Evolutionary conservation across 2,888 invertebrate genomes (phyloP).

Genomic region (Dasypogon diadema): DNA sequence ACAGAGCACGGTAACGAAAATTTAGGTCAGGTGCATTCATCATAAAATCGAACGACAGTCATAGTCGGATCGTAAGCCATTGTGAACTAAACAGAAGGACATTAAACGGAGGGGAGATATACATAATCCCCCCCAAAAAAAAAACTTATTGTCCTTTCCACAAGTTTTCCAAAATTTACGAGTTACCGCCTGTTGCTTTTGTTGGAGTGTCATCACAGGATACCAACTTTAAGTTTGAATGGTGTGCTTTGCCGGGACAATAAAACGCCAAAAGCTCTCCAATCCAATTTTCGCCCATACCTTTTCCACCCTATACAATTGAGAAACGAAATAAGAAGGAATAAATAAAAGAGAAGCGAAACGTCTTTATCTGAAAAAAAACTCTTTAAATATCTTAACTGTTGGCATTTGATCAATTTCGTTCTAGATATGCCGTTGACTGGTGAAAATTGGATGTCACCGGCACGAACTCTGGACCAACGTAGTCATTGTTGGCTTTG

Average conservation of each 20-base stretch:
- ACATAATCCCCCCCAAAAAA: slow-evolving; percentile 35
- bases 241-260: slow-evolving; percentile 29
- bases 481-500: slow-evolving; percentile 40
- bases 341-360: slow-evolving; percentile 26
- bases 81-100: slow-evolving; percentile 9
- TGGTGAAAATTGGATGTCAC: slow-evolving; percentile 49
- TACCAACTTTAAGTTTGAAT: slow-evolving; percentile 43
- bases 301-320: slow-evolving; percentile 5
- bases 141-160: slow-evolving; percentile 37
- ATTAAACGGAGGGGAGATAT: slow-evolving; percentile 30
- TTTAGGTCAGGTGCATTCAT: slow-evolving; percentile 44
- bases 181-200: slow-evolving; percentile 39
- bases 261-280: slow-evolving; percentile 26
- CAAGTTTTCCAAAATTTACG: slow-evolving; percentile 35
- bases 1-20: not conserved
- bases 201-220: slow-evolving; percentile 19
- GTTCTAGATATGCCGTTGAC: slow-evolving; percentile 42
- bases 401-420: slow-evolving; percentile 48
- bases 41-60: slow-evolving; percentile 40
- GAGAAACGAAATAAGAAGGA: slow-evolving; percentile 16
- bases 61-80: not conserved
- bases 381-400: slow-evolving; percentile 48
- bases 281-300: slow-evolving; percentile 36
- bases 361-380: slow-evolving; percentile 42
- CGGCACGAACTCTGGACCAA: slow-evolving; percentile 45